Base-by-base conservation (phyloP, 2,888 invertebrate genomes). In the Imbricaverruca yamaguchii region DNA sequence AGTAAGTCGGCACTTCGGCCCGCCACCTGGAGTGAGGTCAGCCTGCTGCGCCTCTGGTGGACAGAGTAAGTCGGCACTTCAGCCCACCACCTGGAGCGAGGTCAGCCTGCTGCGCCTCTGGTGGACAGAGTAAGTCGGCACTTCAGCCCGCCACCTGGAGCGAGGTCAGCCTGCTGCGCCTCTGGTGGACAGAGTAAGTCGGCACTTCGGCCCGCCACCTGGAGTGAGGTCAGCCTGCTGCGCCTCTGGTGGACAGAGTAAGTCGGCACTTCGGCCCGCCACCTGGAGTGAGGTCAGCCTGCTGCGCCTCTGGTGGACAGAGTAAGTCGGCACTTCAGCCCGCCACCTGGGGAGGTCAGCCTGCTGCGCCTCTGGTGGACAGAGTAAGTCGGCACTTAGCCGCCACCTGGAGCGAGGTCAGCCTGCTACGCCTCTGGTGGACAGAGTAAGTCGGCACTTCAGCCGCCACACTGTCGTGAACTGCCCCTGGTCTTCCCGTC, bases 91-190 rank as follows among this genome's bases (percentile, higher is more conserved):
- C 84, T 97, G 96, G 96, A 93, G 95, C 0, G 96, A 97, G 88
- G 93, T 95, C 81, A 86, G 86, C 21, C 96, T 95, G 86, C 89
- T 97, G 83, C 93, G 94, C 84, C 90, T 93, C 3, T 97, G 96
- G 96, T 96, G 96, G 95, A 94, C 94, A 84, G 89, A 89, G 90
- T 90, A 85, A 86, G 86, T 82, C 15, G 3, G 39, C n/a, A n/a
- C n/a, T n/a, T n/a, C n/a, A n/a, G n/a, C n/a, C 96, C 0, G 97
- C 97, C 87, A 95, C 97, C 84, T 97, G 96, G 96, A 93, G 95
- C 0, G 96, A 97, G 88, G 93, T 95, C 81, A 86, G 86, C 21
- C 96, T 95, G 86, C 89, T 97, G 83, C 93, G 94, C 84, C 90
- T 93, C 3, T 97, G 96, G 96, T 96, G 96, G 95, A 94, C 94